phyloP scores from a whole-genome alignment of 2,113 vertebrate genomes.

The Aegithalos caudatus region DNA sequence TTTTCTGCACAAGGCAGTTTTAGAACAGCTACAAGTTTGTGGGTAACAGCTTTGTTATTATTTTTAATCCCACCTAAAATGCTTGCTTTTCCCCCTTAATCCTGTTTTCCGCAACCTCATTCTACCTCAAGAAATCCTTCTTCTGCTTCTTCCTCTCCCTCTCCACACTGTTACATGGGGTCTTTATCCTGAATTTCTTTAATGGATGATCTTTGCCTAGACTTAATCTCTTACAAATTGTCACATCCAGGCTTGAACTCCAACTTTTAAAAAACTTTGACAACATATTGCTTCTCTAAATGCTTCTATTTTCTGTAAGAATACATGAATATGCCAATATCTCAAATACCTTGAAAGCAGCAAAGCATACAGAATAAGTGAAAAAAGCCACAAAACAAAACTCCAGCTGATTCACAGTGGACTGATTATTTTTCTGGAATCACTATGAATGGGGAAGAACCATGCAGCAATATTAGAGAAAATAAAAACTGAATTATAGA shows the following conservation, averaged over 20 bases:
- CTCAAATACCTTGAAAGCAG: not conserved
- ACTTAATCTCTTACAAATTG: not conserved
- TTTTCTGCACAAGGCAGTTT: not conserved
- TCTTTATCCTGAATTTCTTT: not conserved
- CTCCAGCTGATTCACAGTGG: not conserved
- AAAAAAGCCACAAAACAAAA: not conserved
- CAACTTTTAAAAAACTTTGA: not conserved
- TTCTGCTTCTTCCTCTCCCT: not conserved
- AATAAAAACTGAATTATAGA: not conserved
- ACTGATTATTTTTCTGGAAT: not conserved
- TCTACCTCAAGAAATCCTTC: not conserved
- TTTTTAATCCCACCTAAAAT: not conserved
- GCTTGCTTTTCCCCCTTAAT: not conserved
- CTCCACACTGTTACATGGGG: rapidly evolving
- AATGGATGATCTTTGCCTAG: not conserved
- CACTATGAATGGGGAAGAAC: not conserved
- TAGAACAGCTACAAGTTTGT: not conserved
- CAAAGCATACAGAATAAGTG: not conserved
- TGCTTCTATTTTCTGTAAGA: not conserved
- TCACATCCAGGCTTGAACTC: not conserved
- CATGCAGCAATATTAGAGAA: not conserved
- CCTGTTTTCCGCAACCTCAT: not conserved
- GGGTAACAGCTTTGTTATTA: not conserved
- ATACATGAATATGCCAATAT: not conserved
- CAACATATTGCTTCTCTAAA: not conserved